phyloP scores from a whole-genome alignment of 2,113 vertebrate genomes.

The Harpagus bidentatus region DNA sequence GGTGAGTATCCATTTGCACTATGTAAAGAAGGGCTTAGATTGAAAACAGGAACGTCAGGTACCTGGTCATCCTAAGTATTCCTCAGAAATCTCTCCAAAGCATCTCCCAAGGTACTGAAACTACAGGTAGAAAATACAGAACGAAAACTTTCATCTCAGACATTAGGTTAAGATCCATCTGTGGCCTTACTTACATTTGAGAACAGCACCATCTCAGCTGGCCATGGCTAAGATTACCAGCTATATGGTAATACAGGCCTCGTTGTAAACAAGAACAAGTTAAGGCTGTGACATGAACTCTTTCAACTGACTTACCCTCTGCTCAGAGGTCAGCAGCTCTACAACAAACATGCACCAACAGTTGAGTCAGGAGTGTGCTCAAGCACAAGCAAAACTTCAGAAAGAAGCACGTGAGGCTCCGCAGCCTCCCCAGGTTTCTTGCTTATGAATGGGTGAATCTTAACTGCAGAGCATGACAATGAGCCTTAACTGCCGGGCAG shows the following conservation, averaged over 20 bases:
- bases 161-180: background rate
- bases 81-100: background rate
- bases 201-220: background rate
- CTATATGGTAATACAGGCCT: background rate
- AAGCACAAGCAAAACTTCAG: background rate
- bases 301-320: background rate
- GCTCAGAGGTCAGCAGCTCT: background rate
- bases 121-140: background rate
- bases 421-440: accelerated
- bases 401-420: accelerated
- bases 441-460: background rate
- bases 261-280: background rate
- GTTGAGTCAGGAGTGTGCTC: background rate
- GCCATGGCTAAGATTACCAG: background rate
- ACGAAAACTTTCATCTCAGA: background rate
- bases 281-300: background rate
- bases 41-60: background rate
- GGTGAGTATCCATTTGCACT: background rate
- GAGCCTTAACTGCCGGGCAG: background rate
- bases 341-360: background rate
- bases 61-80: background rate
- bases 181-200: background rate
- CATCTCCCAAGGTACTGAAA: background rate
- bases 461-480: background rate
- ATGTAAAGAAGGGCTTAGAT: background rate